These are phyloP conservation scores for honey bee (Apis mellifera) DNA, from an alignment of 1,140 invertebrate species.

Conservation along the genomic window DNA sequence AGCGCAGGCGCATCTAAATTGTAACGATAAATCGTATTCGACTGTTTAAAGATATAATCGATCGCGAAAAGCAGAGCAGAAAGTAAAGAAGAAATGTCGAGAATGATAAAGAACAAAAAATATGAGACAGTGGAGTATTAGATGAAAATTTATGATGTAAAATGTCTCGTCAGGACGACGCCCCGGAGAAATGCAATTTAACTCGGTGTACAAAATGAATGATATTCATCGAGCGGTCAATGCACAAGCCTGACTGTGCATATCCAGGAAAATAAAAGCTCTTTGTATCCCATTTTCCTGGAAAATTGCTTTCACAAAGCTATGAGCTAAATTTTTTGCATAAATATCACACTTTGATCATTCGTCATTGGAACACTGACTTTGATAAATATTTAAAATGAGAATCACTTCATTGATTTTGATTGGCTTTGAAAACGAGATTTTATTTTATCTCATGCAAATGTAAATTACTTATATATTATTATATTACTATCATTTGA, in stretches of 20 bases:
- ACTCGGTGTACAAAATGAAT: constrained; percentile 25
- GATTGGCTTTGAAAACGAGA: too few species aligned
- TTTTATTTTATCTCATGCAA: too few species aligned
- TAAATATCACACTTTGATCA: background rate
- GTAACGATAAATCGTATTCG: background rate
- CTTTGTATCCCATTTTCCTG: constrained; percentile 20
- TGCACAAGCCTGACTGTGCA: constrained; percentile 13
- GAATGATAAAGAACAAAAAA: background rate
- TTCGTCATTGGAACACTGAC: background rate
- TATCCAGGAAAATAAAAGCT: constrained; percentile 40
- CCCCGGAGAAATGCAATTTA: constrained; percentile 61
- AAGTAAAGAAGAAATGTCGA: too few species aligned
- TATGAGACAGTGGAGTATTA: constrained; percentile 24
- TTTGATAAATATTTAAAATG: too few species aligned
- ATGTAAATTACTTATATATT: too few species aligned
- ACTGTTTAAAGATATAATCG: background rate
- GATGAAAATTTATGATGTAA: constrained; percentile 48
- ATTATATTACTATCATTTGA: too few species aligned
- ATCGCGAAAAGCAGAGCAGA: background rate
- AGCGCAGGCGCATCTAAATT: background rate
- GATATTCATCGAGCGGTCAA: constrained; percentile 48
- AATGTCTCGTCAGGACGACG: constrained; percentile 41
- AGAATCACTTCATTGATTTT: too few species aligned
- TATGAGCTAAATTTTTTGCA: background rate
- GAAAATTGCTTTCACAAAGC: constrained; percentile 18